phyloP scores from a whole-genome alignment of 2,113 vertebrate species.

The Athene noctua region DNA sequence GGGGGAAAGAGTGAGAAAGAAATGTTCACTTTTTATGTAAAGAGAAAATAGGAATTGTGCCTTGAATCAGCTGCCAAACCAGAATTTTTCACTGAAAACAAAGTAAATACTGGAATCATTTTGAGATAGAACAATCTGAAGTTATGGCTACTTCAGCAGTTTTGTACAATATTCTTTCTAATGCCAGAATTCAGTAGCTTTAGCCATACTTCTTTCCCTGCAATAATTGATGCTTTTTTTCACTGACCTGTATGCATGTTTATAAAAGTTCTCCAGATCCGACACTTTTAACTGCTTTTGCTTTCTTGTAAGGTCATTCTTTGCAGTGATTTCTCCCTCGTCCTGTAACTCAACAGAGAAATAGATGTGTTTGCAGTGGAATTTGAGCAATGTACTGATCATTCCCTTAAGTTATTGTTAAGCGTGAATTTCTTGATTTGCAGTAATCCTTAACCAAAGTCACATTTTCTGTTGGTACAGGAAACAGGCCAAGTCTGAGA shows the following conservation, averaged over 20 bases:
- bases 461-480: slow-evolving; percentile 50
- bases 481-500: slow-evolving; percentile 54
- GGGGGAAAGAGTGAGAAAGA: neutral
- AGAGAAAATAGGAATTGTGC: neutral
- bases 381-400: slow-evolving; percentile 47
- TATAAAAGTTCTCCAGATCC: slow-evolving; percentile 22
- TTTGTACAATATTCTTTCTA: neutral
- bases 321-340: slow-evolving; percentile 47
- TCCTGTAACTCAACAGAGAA: slow-evolving; percentile 40
- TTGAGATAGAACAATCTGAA: neutral
- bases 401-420: slow-evolving; percentile 29
- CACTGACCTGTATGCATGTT: neutral
- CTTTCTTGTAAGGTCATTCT: slow-evolving; percentile 48
- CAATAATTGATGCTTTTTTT: slow-evolving; percentile 19
- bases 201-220: neutral
- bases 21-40: neutral
- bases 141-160: neutral
- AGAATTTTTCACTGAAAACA: neutral
- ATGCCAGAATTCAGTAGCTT: slow-evolving; percentile 9
- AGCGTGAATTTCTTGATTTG: slow-evolving; percentile 41
- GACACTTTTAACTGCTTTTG: slow-evolving; percentile 40
- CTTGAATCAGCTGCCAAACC: neutral
- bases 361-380: slow-evolving; percentile 54
- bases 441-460: slow-evolving; percentile 51
- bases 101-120: neutral